Conservation (phyloP, 2,888 invertebrate genomes). For the Icerya purchasi region DNA sequence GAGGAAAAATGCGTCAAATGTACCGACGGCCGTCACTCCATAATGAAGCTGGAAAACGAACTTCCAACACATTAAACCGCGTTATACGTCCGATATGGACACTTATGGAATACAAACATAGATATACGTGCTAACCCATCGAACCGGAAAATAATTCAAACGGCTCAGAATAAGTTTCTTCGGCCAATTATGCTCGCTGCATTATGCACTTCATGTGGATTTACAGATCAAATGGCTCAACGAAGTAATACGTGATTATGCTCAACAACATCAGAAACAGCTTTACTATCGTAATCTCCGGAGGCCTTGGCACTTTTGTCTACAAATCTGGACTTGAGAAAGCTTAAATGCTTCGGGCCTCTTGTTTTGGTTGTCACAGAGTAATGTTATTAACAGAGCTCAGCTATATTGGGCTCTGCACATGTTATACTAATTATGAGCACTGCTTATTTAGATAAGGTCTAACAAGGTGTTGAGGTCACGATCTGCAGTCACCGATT, state of each 20-base stretch:
- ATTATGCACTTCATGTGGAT: neutral
- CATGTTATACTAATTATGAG: too few species aligned
- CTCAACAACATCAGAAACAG: neutral
- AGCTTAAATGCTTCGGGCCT: neutral
- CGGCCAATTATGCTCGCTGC: neutral
- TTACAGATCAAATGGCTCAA: neutral
- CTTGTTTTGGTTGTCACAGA: neutral
- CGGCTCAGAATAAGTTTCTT: neutral
- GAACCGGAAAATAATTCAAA: neutral
- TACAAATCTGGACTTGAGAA: neutral
- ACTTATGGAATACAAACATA: neutral
- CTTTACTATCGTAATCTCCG: neutral
- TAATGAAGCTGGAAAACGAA: neutral
- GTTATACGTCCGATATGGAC: neutral
- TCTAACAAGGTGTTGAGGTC: too few species aligned
- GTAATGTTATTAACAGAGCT: neutral
- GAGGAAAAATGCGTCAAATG: too few species aligned
- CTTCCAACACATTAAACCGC: neutral
- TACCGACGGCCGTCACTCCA: neutral
- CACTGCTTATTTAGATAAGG: too few species aligned
- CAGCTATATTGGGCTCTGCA: neutral
- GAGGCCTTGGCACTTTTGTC: neutral
- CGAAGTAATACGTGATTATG: neutral
- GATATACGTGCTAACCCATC: neutral
- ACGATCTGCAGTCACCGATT: too few species aligned